Evolutionary conservation across 64 coral and sea anemone genomes (phyloP).

Genomic region (Platygyra sinensis): DNA sequence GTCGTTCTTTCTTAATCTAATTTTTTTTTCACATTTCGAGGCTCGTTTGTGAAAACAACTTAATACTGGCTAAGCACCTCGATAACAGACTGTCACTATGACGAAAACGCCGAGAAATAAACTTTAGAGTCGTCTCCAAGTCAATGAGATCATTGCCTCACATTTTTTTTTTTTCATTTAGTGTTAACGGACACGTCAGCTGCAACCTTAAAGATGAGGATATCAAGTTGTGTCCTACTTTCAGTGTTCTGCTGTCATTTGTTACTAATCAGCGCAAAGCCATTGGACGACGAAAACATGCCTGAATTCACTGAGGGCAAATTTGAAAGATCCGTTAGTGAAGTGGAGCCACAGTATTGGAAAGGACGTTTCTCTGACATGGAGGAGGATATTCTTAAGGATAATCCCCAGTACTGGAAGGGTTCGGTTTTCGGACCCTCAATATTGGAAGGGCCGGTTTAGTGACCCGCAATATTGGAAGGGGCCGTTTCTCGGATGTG

Average conservation of each 20-base stretch:
- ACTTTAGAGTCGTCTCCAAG: no score
- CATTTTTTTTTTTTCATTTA: not conserved
- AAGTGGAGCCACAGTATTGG: conserved; percentile 36
- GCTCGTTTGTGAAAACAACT: no score
- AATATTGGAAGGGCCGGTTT: conserved; percentile 59
- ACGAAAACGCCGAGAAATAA: no score
- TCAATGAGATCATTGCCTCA: not conserved
- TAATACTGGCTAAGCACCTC: no score
- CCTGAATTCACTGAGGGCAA: conserved; percentile 3
- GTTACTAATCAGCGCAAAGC: conserved; percentile 14
- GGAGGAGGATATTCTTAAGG: not conserved
- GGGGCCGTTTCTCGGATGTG: conserved; percentile 41
- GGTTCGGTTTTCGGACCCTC: conserved; percentile 50
- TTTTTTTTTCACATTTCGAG: no score
- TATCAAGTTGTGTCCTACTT: not conserved
- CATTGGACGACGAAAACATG: conserved; percentile 1
- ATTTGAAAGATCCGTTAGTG: conserved; percentile 3
- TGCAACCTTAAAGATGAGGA: not conserved
- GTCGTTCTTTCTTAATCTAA: no score
- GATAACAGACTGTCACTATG: no score
- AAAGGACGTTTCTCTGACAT: conserved; percentile 46
- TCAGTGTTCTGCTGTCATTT: conserved; percentile 15
- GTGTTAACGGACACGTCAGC: not conserved
- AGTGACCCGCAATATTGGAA: conserved; percentile 35
- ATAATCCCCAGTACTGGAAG: conserved; percentile 57